Conservation (phyloP, 2,888 invertebrate genomes). For the Drosophila birchii region DNA sequence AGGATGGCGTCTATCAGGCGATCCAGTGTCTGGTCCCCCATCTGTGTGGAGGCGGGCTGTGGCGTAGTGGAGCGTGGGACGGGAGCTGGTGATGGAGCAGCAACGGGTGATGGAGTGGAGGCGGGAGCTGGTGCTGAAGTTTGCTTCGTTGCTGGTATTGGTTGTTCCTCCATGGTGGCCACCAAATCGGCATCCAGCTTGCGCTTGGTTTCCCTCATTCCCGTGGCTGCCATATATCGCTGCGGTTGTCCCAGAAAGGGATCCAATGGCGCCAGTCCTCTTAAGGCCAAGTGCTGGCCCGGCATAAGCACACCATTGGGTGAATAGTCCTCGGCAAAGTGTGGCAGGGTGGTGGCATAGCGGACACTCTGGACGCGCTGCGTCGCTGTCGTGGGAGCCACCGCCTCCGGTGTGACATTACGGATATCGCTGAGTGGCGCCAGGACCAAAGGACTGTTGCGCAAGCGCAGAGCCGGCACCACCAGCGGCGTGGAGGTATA, state of each 20-base stretch:
- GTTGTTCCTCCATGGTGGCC: constrained; percentile 51
- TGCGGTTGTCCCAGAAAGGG: constrained; percentile 80
- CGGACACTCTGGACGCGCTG: constrained; percentile 54
- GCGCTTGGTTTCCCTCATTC: constrained; percentile 74
- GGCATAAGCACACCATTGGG: constrained; percentile 73
- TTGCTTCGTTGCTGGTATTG: not conserved
- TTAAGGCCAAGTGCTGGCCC: constrained; percentile 81
- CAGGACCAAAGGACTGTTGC: constrained; percentile 77
- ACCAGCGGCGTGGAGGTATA: constrained; percentile 77
- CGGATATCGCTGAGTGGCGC: constrained; percentile 79
- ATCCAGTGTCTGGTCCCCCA: constrained; percentile 84
- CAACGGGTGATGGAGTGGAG: not conserved
- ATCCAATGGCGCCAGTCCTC: constrained; percentile 82
- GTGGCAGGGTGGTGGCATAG: constrained; percentile 83
- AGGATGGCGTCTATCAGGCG: constrained; percentile 84
- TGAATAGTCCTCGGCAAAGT: constrained; percentile 84
- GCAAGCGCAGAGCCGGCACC: constrained; percentile 51
- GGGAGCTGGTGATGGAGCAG: not conserved
- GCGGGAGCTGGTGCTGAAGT: not conserved
- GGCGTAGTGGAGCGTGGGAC: constrained; percentile 11
- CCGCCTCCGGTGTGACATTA: constrained; percentile 73
- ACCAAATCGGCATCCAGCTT: constrained; percentile 79
- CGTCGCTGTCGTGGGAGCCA: constrained; percentile 1
- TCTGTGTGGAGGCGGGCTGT: constrained; percentile 75
- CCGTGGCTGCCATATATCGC: constrained; percentile 70